Evolutionary conservation across 2,113 vertebrate species (phyloP).

Genomic region (Athene noctua): DNA sequence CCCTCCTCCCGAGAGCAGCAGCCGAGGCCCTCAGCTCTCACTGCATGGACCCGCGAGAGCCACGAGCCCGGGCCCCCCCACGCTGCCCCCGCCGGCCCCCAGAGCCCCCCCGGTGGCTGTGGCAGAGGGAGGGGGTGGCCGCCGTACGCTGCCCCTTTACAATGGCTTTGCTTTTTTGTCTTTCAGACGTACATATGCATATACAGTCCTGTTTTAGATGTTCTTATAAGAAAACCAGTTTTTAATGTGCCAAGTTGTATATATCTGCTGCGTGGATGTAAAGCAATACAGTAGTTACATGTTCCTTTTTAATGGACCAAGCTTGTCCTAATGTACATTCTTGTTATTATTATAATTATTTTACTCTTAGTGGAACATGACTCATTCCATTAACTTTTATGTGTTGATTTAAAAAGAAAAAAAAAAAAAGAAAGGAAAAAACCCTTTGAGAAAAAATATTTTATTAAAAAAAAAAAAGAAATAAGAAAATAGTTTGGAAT

Average conservation of each 20-base stretch:
- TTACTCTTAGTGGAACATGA: conserved; percentile 74
- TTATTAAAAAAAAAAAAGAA: conserved; percentile 78
- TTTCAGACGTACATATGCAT: conserved; percentile 73
- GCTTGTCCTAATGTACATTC: conserved; percentile 78
- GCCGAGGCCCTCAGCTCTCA: neutral
- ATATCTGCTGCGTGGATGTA: conserved; percentile 77
- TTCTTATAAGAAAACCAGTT: conserved; percentile 74
- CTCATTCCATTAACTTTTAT: conserved; percentile 78
- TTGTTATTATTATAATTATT: conserved; percentile 69
- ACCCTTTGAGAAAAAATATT: conserved; percentile 75
- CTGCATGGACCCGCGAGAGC: neutral
- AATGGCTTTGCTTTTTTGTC: conserved; percentile 74
- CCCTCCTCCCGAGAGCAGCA: neutral
- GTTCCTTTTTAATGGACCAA: conserved; percentile 75
- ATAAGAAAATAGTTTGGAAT: conserved; percentile 85
- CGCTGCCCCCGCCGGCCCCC: no score
- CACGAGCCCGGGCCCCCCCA: no score
- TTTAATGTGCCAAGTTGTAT: conserved; percentile 83
- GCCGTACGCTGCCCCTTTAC: conserved; percentile 49
- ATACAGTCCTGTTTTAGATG: conserved; percentile 74
- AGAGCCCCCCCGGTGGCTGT: no score
- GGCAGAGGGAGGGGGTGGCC: neutral
- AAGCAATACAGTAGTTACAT: conserved; percentile 80
- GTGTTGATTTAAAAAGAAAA: conserved; percentile 70
- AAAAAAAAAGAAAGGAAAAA: conserved; percentile 34